Evolutionary conservation across 2,888 invertebrate species (phyloP).

Genomic region (Scaptodrosophila latifasciaeformis): DNA sequence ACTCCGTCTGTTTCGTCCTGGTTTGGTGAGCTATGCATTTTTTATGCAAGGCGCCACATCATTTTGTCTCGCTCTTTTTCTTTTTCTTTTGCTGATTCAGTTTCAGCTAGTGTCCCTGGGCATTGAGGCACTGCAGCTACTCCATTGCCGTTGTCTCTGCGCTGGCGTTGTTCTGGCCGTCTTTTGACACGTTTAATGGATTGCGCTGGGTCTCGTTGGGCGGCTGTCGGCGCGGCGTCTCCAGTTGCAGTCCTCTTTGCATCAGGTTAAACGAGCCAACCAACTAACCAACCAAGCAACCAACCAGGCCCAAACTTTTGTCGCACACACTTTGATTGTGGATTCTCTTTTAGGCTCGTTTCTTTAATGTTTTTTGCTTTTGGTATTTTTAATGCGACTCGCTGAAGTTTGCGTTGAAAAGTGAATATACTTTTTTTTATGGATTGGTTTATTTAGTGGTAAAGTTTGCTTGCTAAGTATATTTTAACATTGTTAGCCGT

Average conservation of each 20-base stretch:
- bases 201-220: constrained; percentile 24
- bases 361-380: constrained; percentile 5
- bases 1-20: constrained; percentile 29
- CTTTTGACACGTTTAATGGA: constrained; percentile 64
- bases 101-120: neutral
- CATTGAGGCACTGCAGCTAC: neutral
- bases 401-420: neutral
- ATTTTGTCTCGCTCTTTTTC: no score
- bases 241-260: constrained; percentile 31
- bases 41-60: neutral
- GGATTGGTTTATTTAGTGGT: neutral
- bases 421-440: neutral
- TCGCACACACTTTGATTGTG: constrained; percentile 58
- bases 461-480: no score
- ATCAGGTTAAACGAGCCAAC: constrained; percentile 8
- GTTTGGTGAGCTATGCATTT: neutral
- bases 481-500: no score
- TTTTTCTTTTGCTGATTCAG: neutral
- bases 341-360: constrained; percentile 48
- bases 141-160: neutral
- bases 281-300: constrained; percentile 17
- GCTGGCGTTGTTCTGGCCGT: constrained; percentile 14
- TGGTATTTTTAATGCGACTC: constrained; percentile 34
- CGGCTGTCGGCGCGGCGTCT: constrained; percentile 16
- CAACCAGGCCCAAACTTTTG: constrained; percentile 1